Conservation (phyloP, 2,888 invertebrate species). For the Eupeodes latifasciatus region DNA sequence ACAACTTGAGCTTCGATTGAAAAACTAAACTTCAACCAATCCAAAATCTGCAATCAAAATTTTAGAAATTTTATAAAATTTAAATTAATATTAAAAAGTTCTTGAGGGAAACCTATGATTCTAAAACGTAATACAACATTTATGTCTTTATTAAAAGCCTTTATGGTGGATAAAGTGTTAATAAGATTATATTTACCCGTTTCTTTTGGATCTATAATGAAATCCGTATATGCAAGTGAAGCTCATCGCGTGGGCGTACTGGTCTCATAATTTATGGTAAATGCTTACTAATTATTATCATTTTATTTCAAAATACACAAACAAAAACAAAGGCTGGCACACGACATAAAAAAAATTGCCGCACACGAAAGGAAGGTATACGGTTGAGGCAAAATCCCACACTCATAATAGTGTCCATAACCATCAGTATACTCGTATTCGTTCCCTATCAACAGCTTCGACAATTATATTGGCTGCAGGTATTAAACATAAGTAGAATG, state of each 20-base stretch:
- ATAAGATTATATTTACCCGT: conserved; percentile 73
- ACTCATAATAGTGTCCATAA: conserved; percentile 14
- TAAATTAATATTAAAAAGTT: too few species aligned
- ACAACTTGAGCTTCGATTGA: too few species aligned
- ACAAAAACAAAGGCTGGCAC: conserved; percentile 43
- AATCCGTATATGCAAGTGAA: conserved; percentile 68
- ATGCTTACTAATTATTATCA: conserved; percentile 49
- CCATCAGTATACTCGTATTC: not conserved
- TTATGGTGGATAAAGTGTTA: conserved; percentile 3
- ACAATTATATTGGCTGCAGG: conserved; percentile 49
- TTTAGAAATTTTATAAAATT: too few species aligned
- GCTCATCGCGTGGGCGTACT: conserved; percentile 27
- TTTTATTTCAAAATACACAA: conserved; percentile 44
- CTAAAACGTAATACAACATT: too few species aligned
- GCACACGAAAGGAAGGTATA: conserved; percentile 30
- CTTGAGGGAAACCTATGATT: too few species aligned
- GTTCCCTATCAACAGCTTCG: conserved; percentile 58
- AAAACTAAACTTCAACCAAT: too few species aligned
- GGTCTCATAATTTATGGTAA: conserved; percentile 45
- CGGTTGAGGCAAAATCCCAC: conserved; percentile 15
- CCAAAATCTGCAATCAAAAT: too few species aligned
- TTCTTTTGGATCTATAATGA: conserved; percentile 58
- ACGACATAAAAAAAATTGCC: conserved; percentile 46
- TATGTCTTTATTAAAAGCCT: too few species aligned
- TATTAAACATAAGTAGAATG: conserved; percentile 47